phyloP scores from a whole-genome alignment of 1,140 invertebrate species.

The Apis florea region DNA sequence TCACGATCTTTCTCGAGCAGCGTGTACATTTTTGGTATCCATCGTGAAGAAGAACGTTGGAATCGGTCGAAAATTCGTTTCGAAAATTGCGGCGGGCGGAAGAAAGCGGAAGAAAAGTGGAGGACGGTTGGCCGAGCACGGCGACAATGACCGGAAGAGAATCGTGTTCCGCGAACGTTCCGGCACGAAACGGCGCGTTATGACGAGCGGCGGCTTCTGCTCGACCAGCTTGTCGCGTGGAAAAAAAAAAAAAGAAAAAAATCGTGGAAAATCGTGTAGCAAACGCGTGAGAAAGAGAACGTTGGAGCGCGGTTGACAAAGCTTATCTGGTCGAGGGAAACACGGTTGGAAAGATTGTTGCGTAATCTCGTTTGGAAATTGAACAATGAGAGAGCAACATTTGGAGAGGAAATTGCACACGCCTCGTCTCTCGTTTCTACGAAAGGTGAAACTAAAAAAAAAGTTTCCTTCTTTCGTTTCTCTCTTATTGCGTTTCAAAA shows the following conservation, averaged over 20 bases:
- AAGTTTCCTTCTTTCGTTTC: background rate
- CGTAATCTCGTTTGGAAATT: background rate
- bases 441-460: conserved; percentile 11
- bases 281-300: background rate
- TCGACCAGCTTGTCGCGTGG: background rate
- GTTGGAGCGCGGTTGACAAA: background rate
- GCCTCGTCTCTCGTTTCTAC: background rate
- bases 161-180: conserved; percentile 21
- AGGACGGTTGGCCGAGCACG: conserved; percentile 52
- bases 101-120: conserved; percentile 48
- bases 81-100: conserved; percentile 26
- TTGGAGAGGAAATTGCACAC: background rate
- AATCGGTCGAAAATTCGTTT: background rate
- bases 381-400: no score
- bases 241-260: background rate
- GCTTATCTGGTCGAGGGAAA: background rate
- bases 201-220: conserved; percentile 11
- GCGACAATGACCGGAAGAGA: conserved; percentile 60
- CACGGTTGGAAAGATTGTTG: background rate
- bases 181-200: conserved; percentile 15
- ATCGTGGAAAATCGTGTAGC: background rate
- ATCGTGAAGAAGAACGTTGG: no score
- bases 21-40: no score
- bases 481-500: no score
- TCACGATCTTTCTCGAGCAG: no score